Conservation (phyloP, 2,797 vertebrate genomes). For the Clarias pachynema region DNA sequence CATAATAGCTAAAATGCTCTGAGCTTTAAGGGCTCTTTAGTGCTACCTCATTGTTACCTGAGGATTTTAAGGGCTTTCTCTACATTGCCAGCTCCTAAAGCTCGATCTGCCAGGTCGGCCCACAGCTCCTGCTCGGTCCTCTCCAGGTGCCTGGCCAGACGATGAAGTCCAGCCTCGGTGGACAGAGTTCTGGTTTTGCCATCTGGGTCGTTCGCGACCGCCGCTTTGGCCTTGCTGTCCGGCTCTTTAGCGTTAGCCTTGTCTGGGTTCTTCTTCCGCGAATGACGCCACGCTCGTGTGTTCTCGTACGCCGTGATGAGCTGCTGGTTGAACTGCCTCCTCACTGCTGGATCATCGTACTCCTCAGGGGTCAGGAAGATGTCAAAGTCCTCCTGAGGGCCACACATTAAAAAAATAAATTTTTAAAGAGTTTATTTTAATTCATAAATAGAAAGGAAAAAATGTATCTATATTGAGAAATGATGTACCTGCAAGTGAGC, state of each 20-base stretch:
- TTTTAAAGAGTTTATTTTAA: neutral
- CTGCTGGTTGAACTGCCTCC: conserved; percentile 80
- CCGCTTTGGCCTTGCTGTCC: conserved; percentile 35
- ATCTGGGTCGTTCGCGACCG: conserved; percentile 62
- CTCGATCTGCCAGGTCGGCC: conserved; percentile 82
- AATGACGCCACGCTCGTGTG: conserved; percentile 60
- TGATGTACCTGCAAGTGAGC: conserved; percentile 82
- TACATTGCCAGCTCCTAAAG: conserved; percentile 80
- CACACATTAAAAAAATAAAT: neutral
- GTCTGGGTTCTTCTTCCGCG: conserved; percentile 38
- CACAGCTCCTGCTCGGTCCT: conserved; percentile 81
- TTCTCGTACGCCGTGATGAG: conserved; percentile 82
- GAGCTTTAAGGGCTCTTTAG: too few species aligned
- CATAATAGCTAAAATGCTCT: too few species aligned
- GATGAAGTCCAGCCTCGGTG: conserved; percentile 76
- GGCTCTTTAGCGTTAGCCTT: conserved; percentile 12
- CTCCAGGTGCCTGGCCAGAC: conserved; percentile 82
- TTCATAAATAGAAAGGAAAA: too few species aligned
- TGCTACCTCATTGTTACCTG: conserved; percentile 71
- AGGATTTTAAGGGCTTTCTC: conserved; percentile 84
- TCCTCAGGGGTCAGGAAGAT: conserved; percentile 86
- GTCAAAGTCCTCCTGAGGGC: conserved; percentile 84
- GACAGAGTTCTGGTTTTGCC: conserved; percentile 68
- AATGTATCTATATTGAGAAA: neutral
- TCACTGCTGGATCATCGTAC: conserved; percentile 76